Evolutionary conservation across 2,797 vertebrate species (phyloP).

Genomic region (Clamator glandarius): DNA sequence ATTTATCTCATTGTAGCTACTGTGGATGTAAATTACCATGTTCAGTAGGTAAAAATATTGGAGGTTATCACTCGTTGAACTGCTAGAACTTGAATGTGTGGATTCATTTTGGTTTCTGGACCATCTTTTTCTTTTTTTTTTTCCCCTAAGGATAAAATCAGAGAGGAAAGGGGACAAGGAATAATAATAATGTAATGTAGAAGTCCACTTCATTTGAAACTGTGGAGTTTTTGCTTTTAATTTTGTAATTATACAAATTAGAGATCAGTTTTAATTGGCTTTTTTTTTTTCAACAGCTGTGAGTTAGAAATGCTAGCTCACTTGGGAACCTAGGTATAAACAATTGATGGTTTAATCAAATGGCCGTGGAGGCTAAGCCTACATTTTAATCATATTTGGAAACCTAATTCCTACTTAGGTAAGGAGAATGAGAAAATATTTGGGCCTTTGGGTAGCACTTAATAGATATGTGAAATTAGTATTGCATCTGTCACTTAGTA

Average conservation of each 20-base stretch:
- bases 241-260: neutral
- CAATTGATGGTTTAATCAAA: neutral
- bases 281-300: neutral
- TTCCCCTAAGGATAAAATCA: neutral
- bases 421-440: neutral
- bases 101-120: neutral
- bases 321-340: neutral
- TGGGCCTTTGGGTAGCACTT: neutral
- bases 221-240: neutral
- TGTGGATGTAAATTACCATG: neutral
- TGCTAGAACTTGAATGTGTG: neutral
- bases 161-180: neutral
- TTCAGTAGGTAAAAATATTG: neutral
- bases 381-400: neutral
- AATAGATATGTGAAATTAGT: neutral
- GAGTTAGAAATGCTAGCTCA: neutral
- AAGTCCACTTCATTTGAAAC: neutral
- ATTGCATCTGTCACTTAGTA: neutral
- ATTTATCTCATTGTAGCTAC: neutral
- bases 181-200: neutral
- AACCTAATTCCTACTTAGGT: neutral
- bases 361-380: neutral
- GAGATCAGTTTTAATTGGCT: neutral
- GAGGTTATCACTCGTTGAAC: neutral
- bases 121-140: neutral